Percentiles rank a stretch among this genome's conserved stretches.
These are phyloP conservation scores for Serinus canaria DNA, from an alignment of 2,113 vertebrate genomes.

Conservation along the genomic window DNA sequence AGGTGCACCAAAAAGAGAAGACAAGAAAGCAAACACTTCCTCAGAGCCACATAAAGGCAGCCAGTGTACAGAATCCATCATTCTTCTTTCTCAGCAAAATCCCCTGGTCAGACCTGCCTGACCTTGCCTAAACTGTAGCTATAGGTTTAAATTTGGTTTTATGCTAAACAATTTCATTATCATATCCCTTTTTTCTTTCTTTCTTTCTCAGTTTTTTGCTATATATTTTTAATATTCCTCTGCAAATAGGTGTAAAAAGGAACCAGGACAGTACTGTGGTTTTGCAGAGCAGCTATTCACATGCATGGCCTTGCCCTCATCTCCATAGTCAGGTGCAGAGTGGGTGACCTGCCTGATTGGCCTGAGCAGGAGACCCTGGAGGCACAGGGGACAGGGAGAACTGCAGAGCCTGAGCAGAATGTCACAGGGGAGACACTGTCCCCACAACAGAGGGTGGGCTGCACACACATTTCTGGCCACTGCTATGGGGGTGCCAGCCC, in stretches of 20 bases:
- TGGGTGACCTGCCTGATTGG: neutral
- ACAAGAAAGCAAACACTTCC: neutral
- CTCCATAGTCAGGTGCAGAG: neutral
- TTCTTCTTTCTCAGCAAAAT: neutral
- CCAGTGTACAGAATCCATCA: neutral
- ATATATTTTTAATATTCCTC: neutral
- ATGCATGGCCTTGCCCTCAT: neutral
- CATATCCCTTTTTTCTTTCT: neutral
- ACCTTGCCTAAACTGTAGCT: neutral
- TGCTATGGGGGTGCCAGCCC: neutral
- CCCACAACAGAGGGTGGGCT: neutral
- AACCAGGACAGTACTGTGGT: neutral
- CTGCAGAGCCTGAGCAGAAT: neutral
- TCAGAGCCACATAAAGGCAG: neutral
- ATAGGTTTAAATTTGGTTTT: neutral
- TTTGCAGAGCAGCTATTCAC: neutral
- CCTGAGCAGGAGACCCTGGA: neutral
- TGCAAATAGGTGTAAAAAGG: neutral
- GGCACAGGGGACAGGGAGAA: neutral
- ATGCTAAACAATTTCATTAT: neutral
- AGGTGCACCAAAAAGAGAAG: neutral
- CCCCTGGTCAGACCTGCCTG: neutral
- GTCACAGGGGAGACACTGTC: neutral
- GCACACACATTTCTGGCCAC: fast-evolving
- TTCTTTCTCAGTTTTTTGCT: neutral